phyloP scores from a whole-genome alignment of 2,797 vertebrate genomes.

The Halcyon smyrnensis region DNA sequence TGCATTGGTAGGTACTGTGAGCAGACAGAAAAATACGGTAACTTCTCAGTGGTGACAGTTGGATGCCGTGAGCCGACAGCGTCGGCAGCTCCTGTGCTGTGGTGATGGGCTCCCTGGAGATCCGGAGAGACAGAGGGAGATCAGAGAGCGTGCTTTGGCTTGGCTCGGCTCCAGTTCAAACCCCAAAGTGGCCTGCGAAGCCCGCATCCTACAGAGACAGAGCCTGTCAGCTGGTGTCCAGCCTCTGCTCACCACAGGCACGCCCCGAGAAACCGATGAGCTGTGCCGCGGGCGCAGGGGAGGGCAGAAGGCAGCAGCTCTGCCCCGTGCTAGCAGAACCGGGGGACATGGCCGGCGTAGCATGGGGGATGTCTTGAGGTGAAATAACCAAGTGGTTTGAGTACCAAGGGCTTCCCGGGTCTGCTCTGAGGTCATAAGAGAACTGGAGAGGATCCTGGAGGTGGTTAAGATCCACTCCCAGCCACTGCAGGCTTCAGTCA shows the following conservation, averaged over 20 bases:
- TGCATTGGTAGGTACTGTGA: background rate
- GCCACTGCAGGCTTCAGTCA: background rate
- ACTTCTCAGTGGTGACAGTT: background rate
- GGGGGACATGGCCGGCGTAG: accelerated
- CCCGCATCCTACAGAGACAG: background rate
- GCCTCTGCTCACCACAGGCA: background rate
- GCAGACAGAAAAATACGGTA: background rate
- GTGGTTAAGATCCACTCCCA: background rate
- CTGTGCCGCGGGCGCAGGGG: background rate
- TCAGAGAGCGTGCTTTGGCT: background rate
- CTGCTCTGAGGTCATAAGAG: background rate
- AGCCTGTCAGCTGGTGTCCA: background rate
- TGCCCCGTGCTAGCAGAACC: background rate
- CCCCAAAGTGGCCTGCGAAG: background rate
- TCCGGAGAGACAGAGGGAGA: background rate
- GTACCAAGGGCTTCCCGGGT: background rate
- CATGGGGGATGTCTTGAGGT: background rate
- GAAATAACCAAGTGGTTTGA: background rate
- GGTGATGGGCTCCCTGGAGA: background rate
- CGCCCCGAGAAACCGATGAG: background rate
- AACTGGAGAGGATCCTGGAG: background rate
- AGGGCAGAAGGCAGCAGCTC: background rate
- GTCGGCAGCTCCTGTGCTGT: background rate
- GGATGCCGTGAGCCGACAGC: background rate
- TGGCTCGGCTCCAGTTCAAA: background rate